Base-by-base conservation (phyloP, 1,140 invertebrate species). In the Trachelipus rathkii region DNA sequence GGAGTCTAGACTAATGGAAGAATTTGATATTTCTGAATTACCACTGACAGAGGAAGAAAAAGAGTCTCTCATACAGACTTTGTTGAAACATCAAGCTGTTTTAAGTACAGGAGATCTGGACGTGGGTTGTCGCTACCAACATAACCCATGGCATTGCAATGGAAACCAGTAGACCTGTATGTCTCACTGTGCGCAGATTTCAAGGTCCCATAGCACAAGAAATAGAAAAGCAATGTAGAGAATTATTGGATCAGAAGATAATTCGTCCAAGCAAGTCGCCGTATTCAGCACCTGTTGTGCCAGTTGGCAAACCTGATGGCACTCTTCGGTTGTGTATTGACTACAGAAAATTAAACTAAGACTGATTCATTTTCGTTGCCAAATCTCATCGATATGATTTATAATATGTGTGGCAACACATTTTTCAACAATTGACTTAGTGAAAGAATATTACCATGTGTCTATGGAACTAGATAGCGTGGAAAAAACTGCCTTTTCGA, bases 301-400 rank as follows among this genome's bases (percentile, higher is more conserved):
- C 71, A 10, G 15, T 72, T 2, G 5, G 71, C 7, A 72, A 72
- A 11, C 44, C 44, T n/a, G 71, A 72, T 43, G 71, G 71, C 0
- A 33, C 71, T 21, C 3, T 72, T 6, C 21, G 71, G 6, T 33
- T 72, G 10, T 72, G 71, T 72, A 46, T 72, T 1, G 71, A 72
- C 44, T 72, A 72, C 44, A 3, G 71, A 5, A 3, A 46, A 10
- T 43, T 72, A 2, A 72, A 71, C 70, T 24, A 71, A 72, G 50
- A 3, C 7, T 21, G 71, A 72, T 43, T 15, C n/a, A 0, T 72
- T 43, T 21, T 33, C 71, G 1, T 10, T 72, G 11, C 21, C 71
- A 10, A 72, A 72, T 24, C 44, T 72, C 2, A 24, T 43, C n/a
- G 71, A 72, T 72, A 15, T 46, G n/a, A 46, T 72, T 6, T 72